Base-by-base conservation (phyloP, 2,797 vertebrate species). In the Salmo trutta region DNA sequence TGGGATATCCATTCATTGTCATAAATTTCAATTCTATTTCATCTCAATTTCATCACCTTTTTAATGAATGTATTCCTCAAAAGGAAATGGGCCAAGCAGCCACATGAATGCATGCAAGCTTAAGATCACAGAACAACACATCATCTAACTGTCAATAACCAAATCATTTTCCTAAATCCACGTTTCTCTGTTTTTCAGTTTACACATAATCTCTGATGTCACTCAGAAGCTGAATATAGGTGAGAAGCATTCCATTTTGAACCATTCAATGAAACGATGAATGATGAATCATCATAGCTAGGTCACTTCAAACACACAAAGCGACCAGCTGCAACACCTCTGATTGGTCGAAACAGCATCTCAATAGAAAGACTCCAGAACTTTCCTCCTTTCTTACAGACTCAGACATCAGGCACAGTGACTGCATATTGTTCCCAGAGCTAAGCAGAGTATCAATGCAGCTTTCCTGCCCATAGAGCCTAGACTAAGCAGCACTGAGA, bases 401-500 rank as follows among this genome's bases (percentile, higher is more conserved):
- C 89, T 90, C 87, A 87, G 85, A 87, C 86, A 73, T 0, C 36
- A 76, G 75, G 75, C 86, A 88, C 84, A 90, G 86, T 85, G 83
- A 70, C 47, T 36, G 51, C 51, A 82, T 86, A 88, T 86, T 89
- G 83, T 87, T 86, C 76, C 73, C 2, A 64, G 64, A 77, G 72
- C 24, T 21, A 80, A 83, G 80, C 83, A 8, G 79, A 88, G 88
- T 90, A 88, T 91, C 88, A 89, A 73, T 75, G 77, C 86, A 83
- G 89, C 88, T 94, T 93, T 90, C 81, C 83, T 83, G 81, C 84
- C 90, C 83, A 88, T 91, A 91, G 88, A 88, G 85, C 88, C 29
- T 56, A 83, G 75, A 85, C 88, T 92, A 88, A 94, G 90, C 89
- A 88, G 78, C 81, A 78, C 74, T 88, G 88, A 93, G 87, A 90